Percentiles rank a stretch among this genome's conserved stretches.
phyloP scores from a whole-genome alignment of 2,888 invertebrate genomes.

The Cantharis rufa region DNA sequence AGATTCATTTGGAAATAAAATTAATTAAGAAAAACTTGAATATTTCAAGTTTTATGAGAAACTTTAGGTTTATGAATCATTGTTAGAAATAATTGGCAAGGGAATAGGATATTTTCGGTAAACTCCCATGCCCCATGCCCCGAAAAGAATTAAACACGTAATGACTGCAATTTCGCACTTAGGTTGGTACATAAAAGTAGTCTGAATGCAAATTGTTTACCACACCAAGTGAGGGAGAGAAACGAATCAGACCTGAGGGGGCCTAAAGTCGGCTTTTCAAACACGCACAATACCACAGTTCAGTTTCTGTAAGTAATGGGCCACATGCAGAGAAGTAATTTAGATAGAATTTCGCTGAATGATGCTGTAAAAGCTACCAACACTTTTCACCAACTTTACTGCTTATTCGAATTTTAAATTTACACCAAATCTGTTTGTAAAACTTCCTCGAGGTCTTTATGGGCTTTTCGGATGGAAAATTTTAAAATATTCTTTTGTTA shows the following conservation, averaged over 20 bases:
- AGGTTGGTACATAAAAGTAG: constrained; percentile 21
- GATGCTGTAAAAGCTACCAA: constrained; percentile 11
- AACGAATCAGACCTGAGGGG: constrained; percentile 17
- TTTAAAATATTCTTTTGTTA: not conserved
- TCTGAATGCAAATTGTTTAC: constrained; percentile 23
- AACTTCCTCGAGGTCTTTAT: not conserved
- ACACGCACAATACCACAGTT: constrained; percentile 30
- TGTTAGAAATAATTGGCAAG: constrained; percentile 2
- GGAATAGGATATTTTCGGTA: not conserved
- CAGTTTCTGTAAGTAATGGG: constrained; percentile 29
- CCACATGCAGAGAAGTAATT: constrained; percentile 38
- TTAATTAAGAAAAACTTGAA: not conserved
- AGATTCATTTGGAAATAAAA: not conserved
- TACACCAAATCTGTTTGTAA: not conserved
- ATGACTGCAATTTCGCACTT: constrained; percentile 29
- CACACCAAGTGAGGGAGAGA: constrained; percentile 18
- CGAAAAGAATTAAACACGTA: constrained; percentile 19
- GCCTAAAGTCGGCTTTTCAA: constrained; percentile 19
- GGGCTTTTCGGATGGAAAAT: not conserved
- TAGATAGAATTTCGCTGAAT: constrained; percentile 21
- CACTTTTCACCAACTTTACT: constrained; percentile 16
- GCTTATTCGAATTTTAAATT: constrained; percentile 10
- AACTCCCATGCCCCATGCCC: not conserved
- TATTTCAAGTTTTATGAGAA: not conserved
- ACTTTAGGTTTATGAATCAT: not conserved